These are phyloP conservation scores for Silurus aristotelis DNA, from an alignment of 2,797 vertebrate genomes.

Conservation along the genomic window DNA sequence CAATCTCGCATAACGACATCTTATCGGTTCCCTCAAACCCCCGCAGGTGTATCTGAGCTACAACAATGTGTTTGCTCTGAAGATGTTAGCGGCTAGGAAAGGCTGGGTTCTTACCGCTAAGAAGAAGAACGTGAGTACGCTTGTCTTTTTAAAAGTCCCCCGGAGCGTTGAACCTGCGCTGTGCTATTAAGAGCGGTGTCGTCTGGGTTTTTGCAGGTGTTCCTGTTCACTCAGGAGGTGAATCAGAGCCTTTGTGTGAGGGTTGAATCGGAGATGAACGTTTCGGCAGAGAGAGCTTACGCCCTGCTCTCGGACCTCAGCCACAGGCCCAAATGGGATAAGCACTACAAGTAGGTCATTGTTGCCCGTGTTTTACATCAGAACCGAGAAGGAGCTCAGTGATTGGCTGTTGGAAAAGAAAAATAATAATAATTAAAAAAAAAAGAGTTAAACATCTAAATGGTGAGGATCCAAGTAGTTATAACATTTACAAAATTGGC, in stretches of 20 bases:
- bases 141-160: background rate
- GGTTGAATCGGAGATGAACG: conserved; percentile 76
- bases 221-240: conserved; percentile 86
- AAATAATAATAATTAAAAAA: background rate
- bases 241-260: conserved; percentile 84
- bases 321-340: conserved; percentile 83
- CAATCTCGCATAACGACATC: background rate
- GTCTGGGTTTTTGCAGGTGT: conserved; percentile 71
- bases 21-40: background rate
- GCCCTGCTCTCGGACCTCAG: conserved; percentile 83
- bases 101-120: conserved; percentile 85
- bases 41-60: conserved; percentile 92
- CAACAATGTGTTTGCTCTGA: conserved; percentile 91
- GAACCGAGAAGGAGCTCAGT: background rate
- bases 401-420: background rate
- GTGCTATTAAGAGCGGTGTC: background rate
- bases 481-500: background rate
- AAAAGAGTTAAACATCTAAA: no score
- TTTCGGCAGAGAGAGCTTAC: conserved; percentile 78
- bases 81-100: conserved; percentile 81
- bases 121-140: conserved; percentile 76
- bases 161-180: background rate
- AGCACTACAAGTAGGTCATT: conserved; percentile 78
- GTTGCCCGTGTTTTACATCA: background rate
- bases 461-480: background rate